Evolutionary conservation across 2,113 vertebrate genomes (phyloP), one percentile per base, ranked within the genome.

Genomic region (Carassius carassius): DNA sequence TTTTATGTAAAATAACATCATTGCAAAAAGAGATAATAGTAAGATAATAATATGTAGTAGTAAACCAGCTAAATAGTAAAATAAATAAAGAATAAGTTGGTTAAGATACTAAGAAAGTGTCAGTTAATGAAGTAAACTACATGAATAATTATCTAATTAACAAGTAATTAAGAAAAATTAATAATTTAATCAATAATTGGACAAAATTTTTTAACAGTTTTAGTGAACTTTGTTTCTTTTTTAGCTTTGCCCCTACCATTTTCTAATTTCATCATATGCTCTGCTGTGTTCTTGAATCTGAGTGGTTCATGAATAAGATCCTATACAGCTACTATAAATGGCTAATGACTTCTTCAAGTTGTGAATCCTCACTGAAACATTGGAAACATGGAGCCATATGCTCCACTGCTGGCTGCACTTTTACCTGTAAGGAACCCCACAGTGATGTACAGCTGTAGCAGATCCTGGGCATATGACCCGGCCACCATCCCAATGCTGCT

Each of bases 341-440:
- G 62, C 60, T 67, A 67, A 81, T 67, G 78, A 81, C 23, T 41
- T 76, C 67, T 81, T 67, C 77, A 35, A 32, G 37, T 51, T 81
- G 62, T 81, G 62, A 81, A 51, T 69, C 60, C 29, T 13, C 37
- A 25, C 11, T n/a, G 44, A 32, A 69, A 69, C 4, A 67, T 0
- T 32, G n/a, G 37, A 25, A 47, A 8, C 8, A 35, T 79, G 37
- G 47, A 37, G 51, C 65, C 67, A 54, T 70, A 72, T 82, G 78
- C 65, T 35, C 10, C 35, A 19, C n/a, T 62, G 35, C 9, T 41
- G 32, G 60, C 72, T 35, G 37, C 23, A 37, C 1, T 69, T 87
- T 76, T 13, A 94, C 92, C 92, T 78, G 91, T 92, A 19, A 92
- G 67, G 58, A 94, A 89, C 0, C 90, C 91, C 19, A 92, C 88